Evolutionary conservation across 2,888 invertebrate genomes (phyloP).

Genomic region (Seladonia tumulorum): DNA sequence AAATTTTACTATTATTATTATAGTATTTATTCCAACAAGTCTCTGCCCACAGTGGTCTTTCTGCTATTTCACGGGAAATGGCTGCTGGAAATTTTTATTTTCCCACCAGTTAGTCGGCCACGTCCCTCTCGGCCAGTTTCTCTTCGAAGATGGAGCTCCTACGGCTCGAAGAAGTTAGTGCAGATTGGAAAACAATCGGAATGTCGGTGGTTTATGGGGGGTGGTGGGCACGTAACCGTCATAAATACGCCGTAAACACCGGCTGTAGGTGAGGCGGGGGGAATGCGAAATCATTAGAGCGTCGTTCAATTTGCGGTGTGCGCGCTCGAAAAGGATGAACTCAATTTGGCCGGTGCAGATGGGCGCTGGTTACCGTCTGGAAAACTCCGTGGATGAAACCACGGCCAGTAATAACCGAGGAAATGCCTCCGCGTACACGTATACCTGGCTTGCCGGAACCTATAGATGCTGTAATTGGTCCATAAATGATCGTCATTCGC

Average conservation of each 20-base stretch:
- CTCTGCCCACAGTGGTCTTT: no score
- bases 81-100: constrained; percentile 3
- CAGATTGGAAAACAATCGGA: constrained; percentile 50
- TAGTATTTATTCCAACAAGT: no score
- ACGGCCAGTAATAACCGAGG: constrained; percentile 43
- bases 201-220: constrained; percentile 20
- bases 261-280: constrained; percentile 25
- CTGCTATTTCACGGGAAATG: not conserved
- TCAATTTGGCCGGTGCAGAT: constrained; percentile 64
- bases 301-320: constrained; percentile 68
- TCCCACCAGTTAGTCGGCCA: not conserved
- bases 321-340: constrained; percentile 61
- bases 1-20: no score
- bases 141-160: not conserved
- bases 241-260: constrained; percentile 69
- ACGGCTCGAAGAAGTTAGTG: not conserved
- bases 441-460: constrained; percentile 20
- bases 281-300: constrained; percentile 68
- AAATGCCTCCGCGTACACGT: constrained; percentile 16
- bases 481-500: not conserved
- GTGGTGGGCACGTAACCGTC: constrained; percentile 57
- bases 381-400: constrained; percentile 47
- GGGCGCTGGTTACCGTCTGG: constrained; percentile 43
- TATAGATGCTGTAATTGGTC: not conserved
- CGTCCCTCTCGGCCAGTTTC: not conserved